Percentiles rank a stretch among this genome's conserved stretches.
Evolutionary conservation across 2,797 vertebrate genomes (phyloP).

Genomic region (Ambastaia sidthimunki): DNA sequence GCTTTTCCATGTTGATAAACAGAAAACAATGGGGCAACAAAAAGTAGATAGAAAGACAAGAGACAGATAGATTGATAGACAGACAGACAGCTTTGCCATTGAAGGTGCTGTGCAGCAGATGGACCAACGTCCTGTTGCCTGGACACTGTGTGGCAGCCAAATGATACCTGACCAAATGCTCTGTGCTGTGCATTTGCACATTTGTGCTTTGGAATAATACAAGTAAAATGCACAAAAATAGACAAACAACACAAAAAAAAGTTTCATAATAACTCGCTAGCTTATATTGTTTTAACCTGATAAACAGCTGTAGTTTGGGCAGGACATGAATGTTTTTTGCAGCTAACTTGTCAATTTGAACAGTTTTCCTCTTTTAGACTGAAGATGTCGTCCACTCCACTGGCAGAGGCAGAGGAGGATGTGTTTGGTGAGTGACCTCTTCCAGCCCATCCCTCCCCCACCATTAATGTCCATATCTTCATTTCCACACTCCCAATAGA

Average conservation of each 20-base stretch:
- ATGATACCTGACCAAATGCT: slow-evolving; percentile 47
- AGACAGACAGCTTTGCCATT: neutral
- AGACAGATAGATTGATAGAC: neutral
- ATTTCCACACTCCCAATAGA: slow-evolving; percentile 47
- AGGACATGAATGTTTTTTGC: neutral
- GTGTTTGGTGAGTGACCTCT: slow-evolving; percentile 63
- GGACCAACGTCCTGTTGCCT: slow-evolving; percentile 36
- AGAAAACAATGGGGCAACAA: neutral
- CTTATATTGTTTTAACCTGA: neutral
- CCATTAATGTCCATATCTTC: slow-evolving; percentile 45
- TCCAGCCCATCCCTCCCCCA: slow-evolving; percentile 31
- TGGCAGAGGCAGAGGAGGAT: slow-evolving; percentile 58
- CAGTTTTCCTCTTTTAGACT: slow-evolving; percentile 17
- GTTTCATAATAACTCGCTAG: no score
- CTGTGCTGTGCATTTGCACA: neutral
- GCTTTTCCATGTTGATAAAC: neutral
- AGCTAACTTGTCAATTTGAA: neutral
- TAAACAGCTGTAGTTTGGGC: neutral
- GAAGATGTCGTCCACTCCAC: slow-evolving; percentile 56
- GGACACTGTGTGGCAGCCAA: slow-evolving; percentile 16
- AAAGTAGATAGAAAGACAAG: neutral
- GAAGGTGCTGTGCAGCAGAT: slow-evolving; percentile 53
- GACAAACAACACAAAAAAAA: neutral
- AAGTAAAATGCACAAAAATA: neutral
- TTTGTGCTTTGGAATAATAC: neutral